Evolutionary conservation across 2,888 invertebrate species (phyloP), one percentile per base, ranked within the genome.

Genomic region (Atrina japonica): DNA sequence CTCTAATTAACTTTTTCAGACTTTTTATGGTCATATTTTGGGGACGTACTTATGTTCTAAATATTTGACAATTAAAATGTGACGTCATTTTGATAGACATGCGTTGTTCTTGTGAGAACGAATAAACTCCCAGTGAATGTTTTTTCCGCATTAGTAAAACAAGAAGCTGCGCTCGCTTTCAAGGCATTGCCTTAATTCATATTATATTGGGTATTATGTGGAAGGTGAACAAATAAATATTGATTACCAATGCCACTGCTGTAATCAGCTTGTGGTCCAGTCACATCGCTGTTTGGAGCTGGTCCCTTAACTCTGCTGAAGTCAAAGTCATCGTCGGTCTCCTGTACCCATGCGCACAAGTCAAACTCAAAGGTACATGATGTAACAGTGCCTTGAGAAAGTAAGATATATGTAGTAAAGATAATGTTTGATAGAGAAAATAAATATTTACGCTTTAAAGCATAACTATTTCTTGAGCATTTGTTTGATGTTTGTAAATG

Each of bases 191-290:
- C n/a, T n/a, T n/a, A n/a, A n/a, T n/a, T n/a, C n/a, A n/a, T n/a
- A n/a, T n/a, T n/a, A n/a, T n/a, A n/a, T n/a, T n/a, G n/a, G 45
- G 18, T 6, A 43, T n/a, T 43, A 49, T 49, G 23, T 18, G 16
- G 2, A 43, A 43, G 2, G 5, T 3, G n/a, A 43, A n/a, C 43
- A 43, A 43, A 3, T 23, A 25, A 5, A 11, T 29, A 14, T 23
- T 41, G 2, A 21, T 56, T 70, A 58, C 78, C 78, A 16, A 70
- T 70, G 11, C 78, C 78, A 49, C 75, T 76, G 58, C 78, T 78
- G 67, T 71, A 75, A 60, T 78, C 78, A 25, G 66, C 68, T n/a
- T 35, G 35, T 49, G 78, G 78, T 27, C 78, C 76, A 14, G 78
- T 78, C 11, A 68, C 71, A n/a, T 58, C 29, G 23, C 60, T 69